Evolutionary conservation across 2,113 vertebrate genomes (phyloP).

Genomic region (Cyprinodon tularosa): DNA sequence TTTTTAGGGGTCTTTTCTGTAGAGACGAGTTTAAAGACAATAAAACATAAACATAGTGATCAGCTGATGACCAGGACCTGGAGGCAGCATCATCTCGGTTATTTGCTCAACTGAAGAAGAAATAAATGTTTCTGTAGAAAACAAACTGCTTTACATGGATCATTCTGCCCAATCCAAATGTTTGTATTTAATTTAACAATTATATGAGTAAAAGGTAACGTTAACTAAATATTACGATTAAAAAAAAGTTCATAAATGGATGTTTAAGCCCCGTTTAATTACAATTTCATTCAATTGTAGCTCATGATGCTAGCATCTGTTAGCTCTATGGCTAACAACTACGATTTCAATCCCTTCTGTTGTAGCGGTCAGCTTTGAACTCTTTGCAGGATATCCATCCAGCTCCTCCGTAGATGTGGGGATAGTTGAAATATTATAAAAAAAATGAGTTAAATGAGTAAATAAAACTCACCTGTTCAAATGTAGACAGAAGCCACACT

Average conservation of each 20-base stretch:
- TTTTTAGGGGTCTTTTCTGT: not conserved
- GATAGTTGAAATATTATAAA: not conserved
- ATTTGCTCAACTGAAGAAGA: no score
- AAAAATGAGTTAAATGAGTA: not conserved
- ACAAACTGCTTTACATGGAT: no score
- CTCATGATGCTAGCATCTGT: constrained; percentile 18
- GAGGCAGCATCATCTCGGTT: no score
- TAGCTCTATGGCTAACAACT: constrained; percentile 30
- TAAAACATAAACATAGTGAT: not conserved
- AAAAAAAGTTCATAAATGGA: not conserved
- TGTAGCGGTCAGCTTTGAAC: not conserved
- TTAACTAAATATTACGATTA: not conserved
- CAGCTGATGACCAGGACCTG: no score
- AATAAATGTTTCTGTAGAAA: no score
- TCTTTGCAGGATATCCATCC: rapidly evolving
- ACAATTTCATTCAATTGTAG: not conserved
- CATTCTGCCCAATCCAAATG: no score
- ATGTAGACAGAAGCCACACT: not conserved
- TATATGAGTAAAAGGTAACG: not conserved
- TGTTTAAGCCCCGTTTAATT: not conserved
- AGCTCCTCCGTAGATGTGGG: no score
- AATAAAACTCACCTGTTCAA: not conserved
- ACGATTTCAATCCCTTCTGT: not conserved
- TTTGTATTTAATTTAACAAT: no score
- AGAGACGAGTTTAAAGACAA: not conserved